Percentiles rank a stretch among this genome's conserved stretches.
phyloP scores from a whole-genome alignment of 2,113 vertebrate species.

The Formicarius rufipectus region DNA sequence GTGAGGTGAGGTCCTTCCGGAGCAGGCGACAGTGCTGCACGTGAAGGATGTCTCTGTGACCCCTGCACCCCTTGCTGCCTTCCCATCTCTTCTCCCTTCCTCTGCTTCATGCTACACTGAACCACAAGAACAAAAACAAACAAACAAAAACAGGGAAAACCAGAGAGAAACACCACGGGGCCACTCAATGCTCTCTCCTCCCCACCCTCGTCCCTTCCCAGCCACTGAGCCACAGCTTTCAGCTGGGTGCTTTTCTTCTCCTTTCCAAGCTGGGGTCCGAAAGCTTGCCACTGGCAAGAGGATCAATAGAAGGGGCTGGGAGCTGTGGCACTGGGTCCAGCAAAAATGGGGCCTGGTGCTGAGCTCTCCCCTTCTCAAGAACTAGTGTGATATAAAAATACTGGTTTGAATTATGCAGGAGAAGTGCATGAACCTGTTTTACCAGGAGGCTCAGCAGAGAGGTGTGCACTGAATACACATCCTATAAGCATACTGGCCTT shows the following conservation, averaged over 20 bases:
- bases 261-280: not conserved
- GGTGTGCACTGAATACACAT: not conserved
- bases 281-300: not conserved
- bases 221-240: not conserved
- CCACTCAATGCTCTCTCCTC: not conserved
- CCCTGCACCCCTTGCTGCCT: not conserved
- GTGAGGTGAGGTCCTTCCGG: not conserved
- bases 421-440: not conserved
- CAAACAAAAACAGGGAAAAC: not conserved
- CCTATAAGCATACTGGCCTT: not conserved
- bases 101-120: constrained; percentile 10
- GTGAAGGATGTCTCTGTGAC: not conserved
- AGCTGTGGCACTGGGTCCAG: not conserved
- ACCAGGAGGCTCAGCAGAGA: not conserved
- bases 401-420: constrained; percentile 10
- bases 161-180: not conserved
- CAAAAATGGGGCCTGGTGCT: not conserved
- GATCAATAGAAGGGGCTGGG: not conserved
- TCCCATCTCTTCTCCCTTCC: not conserved
- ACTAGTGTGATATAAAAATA: not conserved
- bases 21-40: not conserved
- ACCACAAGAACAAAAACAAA: constrained; percentile 11
- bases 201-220: not conserved
- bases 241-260: constrained; percentile 31
- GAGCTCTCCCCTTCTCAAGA: not conserved